These are phyloP conservation scores for Sebastes steindachneri DNA, from an alignment of 2,797 vertebrate genomes.

Conservation along the genomic window DNA sequence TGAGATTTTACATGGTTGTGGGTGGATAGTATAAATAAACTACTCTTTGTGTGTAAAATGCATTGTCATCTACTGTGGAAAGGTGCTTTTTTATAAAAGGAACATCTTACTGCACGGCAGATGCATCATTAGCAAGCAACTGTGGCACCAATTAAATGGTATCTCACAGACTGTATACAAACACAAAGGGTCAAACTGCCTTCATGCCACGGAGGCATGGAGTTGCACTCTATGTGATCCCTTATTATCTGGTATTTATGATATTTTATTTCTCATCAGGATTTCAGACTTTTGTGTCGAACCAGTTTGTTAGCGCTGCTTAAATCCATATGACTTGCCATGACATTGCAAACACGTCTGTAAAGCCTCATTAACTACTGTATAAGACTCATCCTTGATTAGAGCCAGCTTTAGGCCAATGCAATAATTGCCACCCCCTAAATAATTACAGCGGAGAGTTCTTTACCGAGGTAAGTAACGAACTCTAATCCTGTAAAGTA, in stretches of 20 bases:
- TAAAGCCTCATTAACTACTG: slow-evolving; percentile 52
- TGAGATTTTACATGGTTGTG: not conserved
- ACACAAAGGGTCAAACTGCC: not conserved
- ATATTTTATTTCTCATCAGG: not conserved
- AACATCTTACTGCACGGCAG: not conserved
- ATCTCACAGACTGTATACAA: not conserved
- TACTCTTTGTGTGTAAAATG: slow-evolving; percentile 8
- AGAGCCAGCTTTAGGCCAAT: slow-evolving; percentile 62
- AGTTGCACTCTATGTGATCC: too few species aligned
- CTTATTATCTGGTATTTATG: not conserved
- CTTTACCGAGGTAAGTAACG: slow-evolving; percentile 62
- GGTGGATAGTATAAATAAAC: slow-evolving; percentile 13
- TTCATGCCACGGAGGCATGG: not conserved
- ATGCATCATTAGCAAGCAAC: slow-evolving; percentile 18
- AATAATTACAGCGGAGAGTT: slow-evolving; percentile 70
- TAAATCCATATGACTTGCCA: slow-evolving; percentile 20
- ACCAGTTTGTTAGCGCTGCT: slow-evolving; percentile 7
- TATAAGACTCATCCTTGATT: slow-evolving; percentile 62
- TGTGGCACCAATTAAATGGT: slow-evolving; percentile 6
- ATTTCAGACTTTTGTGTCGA: not conserved
- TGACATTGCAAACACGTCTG: slow-evolving; percentile 54
- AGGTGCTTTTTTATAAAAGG: not conserved
- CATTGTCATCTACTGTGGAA: not conserved
- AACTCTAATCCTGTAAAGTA: slow-evolving; percentile 71
- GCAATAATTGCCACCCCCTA: slow-evolving; percentile 67